Evolutionary conservation across 2,888 invertebrate species (phyloP), one percentile per base, ranked within the genome.

Genomic region (Drosophila multiciliata): DNA sequence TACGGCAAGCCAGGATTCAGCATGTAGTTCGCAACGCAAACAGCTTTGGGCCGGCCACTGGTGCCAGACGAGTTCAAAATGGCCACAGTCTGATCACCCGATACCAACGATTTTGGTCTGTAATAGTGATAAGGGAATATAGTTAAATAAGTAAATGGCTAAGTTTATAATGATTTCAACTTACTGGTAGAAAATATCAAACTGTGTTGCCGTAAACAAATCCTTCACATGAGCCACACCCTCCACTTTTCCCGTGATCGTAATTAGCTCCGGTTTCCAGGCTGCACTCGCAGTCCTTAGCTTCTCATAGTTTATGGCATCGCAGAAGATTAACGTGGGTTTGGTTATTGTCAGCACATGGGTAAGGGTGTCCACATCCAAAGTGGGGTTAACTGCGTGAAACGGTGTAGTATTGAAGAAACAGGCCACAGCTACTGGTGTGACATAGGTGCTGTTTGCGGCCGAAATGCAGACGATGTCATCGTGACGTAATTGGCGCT

Each of bases 11-110:
- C 58, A 26, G 8, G 7, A 29, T 3, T 11, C 4, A 82, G 32
- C 36, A 78, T 72, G 40, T 75, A 40, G 50, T 85, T 84, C 12
- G 82, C 73, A 11, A 90, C 49, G 33, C 78, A 78, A 36, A 90
- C 84, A 38, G 87, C 87, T 65, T 91, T 91, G 8, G 89, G 85
- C 32, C 82, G 23, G 20, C 90, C 89, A 0, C 87, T 89, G 20
- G 91, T 86, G 6, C 91, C 91, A 0, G 90, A 90, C 3, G 91
- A 90, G 20, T 87, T 84, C 5, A 90, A 54, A 57, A 91, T 90
- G 6, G 76, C 80, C 29, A 82, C 59, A 2, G 80, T 76, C 50
- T 87, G 83, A n/a, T 76, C 75, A 6, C 84, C 84, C 3, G 64
- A 50, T 8, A 55, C 20, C 48, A 85, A 52, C 0, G 69, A 49